Conservation (phyloP, 1,140 invertebrate species). For the Proctacanthus coquilletti region DNA sequence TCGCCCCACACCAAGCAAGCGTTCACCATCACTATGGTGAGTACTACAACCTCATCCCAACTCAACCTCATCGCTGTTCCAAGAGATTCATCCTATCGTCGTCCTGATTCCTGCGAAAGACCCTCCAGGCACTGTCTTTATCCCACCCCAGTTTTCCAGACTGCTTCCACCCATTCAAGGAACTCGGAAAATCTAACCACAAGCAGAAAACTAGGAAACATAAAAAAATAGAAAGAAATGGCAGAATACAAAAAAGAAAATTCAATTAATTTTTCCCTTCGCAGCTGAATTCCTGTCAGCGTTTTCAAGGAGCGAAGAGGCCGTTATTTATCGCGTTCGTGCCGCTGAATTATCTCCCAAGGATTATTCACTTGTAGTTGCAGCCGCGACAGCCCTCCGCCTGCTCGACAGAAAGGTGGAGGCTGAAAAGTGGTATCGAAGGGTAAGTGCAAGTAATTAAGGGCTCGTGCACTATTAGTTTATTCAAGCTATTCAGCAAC, state of each 20-base stretch:
- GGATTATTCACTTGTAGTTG: conserved; percentile 71
- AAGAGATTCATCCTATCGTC: too few relatives aligned
- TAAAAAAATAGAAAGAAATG: neutral
- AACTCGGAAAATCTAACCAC: too few relatives aligned
- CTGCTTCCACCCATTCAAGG: too few relatives aligned
- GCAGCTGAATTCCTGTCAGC: conserved; percentile 76
- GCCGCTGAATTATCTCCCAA: conserved; percentile 58
- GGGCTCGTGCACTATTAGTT: too few relatives aligned
- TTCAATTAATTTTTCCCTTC: conserved; percentile 6
- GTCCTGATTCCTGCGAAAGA: too few relatives aligned
- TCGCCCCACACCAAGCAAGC: conserved; percentile 68
- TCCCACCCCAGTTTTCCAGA: too few relatives aligned
- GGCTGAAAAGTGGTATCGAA: conserved; percentile 72
- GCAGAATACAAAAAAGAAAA: neutral
- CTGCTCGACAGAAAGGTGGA: conserved; percentile 57
- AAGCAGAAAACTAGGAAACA: too few relatives aligned
- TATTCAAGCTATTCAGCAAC: too few relatives aligned
- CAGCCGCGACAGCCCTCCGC: conserved; percentile 70
- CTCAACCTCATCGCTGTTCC: too few relatives aligned
- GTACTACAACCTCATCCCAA: too few relatives aligned
- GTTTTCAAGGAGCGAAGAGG: conserved; percentile 57
- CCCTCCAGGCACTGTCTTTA: too few relatives aligned
- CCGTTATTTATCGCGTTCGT: conserved; percentile 58
- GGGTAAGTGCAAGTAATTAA: too few relatives aligned
- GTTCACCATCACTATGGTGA: conserved; percentile 77